Evolutionary conservation across 2,113 vertebrate genomes (phyloP).

Genomic region (Scartelaos histophorus): DNA sequence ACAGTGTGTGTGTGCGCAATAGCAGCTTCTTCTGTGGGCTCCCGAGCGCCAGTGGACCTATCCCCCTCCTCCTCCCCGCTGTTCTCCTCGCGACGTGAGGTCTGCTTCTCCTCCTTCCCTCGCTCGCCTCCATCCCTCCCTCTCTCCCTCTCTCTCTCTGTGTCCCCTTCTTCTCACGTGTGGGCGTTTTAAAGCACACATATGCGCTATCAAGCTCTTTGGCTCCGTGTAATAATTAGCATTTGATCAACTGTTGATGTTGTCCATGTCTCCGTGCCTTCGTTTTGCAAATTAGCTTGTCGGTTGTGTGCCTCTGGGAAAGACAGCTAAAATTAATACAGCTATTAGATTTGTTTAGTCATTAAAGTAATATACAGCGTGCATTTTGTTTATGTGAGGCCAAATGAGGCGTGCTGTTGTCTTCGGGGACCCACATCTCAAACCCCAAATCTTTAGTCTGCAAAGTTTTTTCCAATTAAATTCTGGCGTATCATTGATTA

Average conservation of each 20-base stretch:
- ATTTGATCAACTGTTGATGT: not conserved
- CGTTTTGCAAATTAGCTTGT: not conserved
- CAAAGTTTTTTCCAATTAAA: not conserved
- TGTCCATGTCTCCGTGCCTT: not conserved
- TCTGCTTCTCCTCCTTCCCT: constrained; percentile 8
- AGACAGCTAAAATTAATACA: constrained; percentile 1
- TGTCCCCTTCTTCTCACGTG: constrained; percentile 15
- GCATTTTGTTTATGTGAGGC: not conserved
- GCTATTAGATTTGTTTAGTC: not conserved
- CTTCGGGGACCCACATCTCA: not conserved
- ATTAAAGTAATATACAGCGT: not conserved
- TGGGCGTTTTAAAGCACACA: constrained; percentile 46
- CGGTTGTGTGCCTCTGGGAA: not conserved
- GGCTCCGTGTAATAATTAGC: not conserved
- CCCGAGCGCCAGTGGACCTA: constrained; percentile 50
- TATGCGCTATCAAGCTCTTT: constrained; percentile 6
- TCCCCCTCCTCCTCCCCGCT: constrained; percentile 16
- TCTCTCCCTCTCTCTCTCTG: not conserved
- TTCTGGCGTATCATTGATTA: not conserved
- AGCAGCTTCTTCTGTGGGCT: constrained; percentile 28
- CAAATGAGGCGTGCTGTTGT: constrained; percentile 3
- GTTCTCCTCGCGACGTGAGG: constrained; percentile 13
- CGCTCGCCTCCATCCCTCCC: not conserved
- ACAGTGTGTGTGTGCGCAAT: constrained; percentile 55
- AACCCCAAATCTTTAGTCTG: constrained; percentile 2